A percentile compares a stretch with the other conserved stretches of the same genome.
These are phyloP conservation scores for Centrocercus urophasianus DNA, from an alignment of 2,113 vertebrate species.

Conservation along the genomic window DNA sequence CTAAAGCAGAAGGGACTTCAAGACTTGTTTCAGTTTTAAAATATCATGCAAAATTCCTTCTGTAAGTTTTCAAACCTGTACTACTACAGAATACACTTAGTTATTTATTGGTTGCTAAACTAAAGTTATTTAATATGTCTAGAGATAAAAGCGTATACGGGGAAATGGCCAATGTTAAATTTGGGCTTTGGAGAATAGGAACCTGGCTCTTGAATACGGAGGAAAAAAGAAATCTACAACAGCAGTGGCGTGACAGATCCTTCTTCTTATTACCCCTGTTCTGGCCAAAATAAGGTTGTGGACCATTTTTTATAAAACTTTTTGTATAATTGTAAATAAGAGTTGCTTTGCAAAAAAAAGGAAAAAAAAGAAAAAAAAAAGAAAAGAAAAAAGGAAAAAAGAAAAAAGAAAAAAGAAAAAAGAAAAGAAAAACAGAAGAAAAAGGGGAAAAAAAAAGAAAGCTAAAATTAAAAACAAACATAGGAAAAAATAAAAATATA, in stretches of 20 bases:
- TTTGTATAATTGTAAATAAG: conserved; percentile 91
- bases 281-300: conserved; percentile 80
- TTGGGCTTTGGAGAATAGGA: conserved; percentile 42
- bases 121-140: conserved; percentile 62
- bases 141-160: conserved; percentile 26
- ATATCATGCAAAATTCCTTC: conserved; percentile 64
- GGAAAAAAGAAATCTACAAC: conserved; percentile 9
- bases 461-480: neutral
- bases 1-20: conserved; percentile 15
- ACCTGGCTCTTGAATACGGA: neutral
- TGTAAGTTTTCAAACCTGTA: conserved; percentile 50
- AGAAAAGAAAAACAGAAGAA: neutral
- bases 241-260: neutral
- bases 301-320: conserved; percentile 85
- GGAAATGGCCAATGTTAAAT: conserved; percentile 64
- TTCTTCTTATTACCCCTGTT: conserved; percentile 50
- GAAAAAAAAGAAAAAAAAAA: neutral
- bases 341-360: conserved; percentile 78
- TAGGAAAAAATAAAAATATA: neutral
- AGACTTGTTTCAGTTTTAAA: conserved; percentile 56
- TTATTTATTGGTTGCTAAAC: conserved; percentile 73
- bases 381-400: neutral
- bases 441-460: neutral
- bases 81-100: conserved; percentile 54
- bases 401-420: neutral